Conservation (phyloP, 2,113 vertebrate genomes). For the Zosterops japonicus region DNA sequence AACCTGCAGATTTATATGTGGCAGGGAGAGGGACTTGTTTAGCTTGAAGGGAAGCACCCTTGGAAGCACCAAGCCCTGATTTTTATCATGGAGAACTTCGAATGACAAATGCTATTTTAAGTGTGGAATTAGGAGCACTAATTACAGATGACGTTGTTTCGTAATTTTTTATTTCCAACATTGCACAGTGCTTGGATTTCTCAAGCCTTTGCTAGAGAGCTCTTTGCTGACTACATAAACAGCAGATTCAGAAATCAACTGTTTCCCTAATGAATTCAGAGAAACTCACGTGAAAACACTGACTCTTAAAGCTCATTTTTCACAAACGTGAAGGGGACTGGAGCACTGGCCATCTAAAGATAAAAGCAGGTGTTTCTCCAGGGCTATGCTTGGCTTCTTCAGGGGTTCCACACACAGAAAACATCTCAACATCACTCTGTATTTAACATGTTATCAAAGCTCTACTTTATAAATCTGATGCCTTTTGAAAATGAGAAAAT, state of each 20-base stretch:
- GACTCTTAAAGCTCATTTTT: conserved; percentile 52
- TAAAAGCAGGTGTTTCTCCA: conserved; percentile 51
- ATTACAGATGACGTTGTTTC: neutral
- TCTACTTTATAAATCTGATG: neutral
- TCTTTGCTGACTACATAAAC: conserved; percentile 32
- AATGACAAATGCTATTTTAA: neutral
- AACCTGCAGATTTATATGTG: accelerated
- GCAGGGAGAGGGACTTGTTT: neutral
- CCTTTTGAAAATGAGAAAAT: conserved; percentile 36
- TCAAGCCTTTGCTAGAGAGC: neutral
- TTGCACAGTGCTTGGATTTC: neutral
- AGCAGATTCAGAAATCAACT: conserved; percentile 64
- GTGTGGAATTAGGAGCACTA: neutral
- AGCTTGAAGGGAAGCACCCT: neutral
- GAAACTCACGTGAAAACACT: conserved; percentile 13
- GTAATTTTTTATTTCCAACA: conserved; percentile 1
- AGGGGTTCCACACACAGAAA: neutral
- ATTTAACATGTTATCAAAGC: conserved; percentile 1
- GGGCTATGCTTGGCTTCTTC: conserved; percentile 1
- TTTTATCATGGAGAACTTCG: neutral
- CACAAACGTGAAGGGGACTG: neutral
- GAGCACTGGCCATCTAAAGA: conserved; percentile 5
- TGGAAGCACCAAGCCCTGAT: neutral
- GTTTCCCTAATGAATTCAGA: conserved; percentile 52
- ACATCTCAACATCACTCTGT: neutral